Conservation (phyloP, 1,140 invertebrate species). For the Arion vulgaris region DNA sequence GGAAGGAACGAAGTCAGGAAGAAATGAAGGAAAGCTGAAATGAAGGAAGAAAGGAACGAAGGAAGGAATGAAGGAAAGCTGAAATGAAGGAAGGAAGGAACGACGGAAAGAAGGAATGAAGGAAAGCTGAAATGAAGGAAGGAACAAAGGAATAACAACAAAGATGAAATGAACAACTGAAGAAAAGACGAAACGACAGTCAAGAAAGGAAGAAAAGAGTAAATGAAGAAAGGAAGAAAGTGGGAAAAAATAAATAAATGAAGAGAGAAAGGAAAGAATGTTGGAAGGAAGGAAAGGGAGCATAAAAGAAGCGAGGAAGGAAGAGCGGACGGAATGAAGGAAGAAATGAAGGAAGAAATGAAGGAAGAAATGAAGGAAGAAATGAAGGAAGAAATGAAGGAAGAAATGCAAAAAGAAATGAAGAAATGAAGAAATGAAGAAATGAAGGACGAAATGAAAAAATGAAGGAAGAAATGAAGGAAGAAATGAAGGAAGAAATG, state of each 20-base stretch:
- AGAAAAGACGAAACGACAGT: not conserved
- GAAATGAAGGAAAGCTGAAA: not conserved
- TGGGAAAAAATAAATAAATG: not conserved
- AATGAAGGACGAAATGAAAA: not conserved
- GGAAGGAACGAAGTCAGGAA: not conserved
- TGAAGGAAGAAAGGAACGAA: not conserved
- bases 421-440: not conserved
- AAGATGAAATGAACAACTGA: not conserved
- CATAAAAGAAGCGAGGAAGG: not conserved
- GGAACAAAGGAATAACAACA: not conserved
- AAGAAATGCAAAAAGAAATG: not conserved
- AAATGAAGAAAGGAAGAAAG: not conserved
- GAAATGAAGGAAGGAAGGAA: not conserved
- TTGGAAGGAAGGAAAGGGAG: too few relatives aligned
- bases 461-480: not conserved
- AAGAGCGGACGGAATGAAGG: not conserved
- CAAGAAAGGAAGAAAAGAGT: not conserved
- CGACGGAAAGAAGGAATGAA: too few relatives aligned
- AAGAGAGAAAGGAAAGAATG: not conserved
- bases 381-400: too few relatives aligned
- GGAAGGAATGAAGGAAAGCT: not conserved
- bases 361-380: not conserved
- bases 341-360: not conserved
- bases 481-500: not conserved
- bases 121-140: not conserved